Percentiles rank a stretch among this genome's conserved stretches.
Conservation (phyloP, 2,888 invertebrate genomes). For the Hartigia nigra region DNA sequence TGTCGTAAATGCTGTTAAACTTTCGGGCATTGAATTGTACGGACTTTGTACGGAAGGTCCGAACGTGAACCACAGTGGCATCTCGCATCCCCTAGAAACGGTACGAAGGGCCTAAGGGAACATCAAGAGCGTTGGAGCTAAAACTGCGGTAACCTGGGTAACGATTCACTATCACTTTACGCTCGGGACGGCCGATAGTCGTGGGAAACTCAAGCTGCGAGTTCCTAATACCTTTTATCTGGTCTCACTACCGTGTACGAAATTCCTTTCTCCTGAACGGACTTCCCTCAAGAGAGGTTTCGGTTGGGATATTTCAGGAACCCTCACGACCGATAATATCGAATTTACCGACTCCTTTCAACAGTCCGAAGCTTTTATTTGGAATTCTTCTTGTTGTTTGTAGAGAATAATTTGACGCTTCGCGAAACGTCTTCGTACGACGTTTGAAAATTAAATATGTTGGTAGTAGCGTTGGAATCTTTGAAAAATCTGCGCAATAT, state of each 20-base stretch:
- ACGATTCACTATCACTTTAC: constrained; percentile 45
- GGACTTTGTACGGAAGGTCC: neutral
- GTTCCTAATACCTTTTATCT: constrained; percentile 43
- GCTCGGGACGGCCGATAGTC: constrained; percentile 35
- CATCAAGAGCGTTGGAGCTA: neutral
- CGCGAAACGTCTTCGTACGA: accelerated
- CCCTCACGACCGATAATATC: constrained; percentile 1
- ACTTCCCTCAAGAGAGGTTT: neutral
- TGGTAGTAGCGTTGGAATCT: neutral
- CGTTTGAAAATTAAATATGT: neutral
- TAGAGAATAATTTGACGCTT: neutral
- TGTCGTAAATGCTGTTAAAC: neutral
- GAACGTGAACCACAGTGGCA: neutral
- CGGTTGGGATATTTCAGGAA: neutral
- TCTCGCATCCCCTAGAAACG: neutral
- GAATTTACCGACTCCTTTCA: constrained; percentile 6
- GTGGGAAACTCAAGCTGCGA: constrained; percentile 51
- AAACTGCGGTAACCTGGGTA: constrained; percentile 10
- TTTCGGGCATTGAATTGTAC: neutral
- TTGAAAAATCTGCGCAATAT: neutral
- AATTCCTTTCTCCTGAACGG: neutral
- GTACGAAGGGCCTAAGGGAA: neutral
- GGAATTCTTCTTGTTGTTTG: neutral
- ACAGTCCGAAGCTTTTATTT: constrained; percentile 26
- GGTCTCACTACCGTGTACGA: constrained; percentile 12